Conservation (phyloP, 1,140 invertebrate species). For the Oedothorax gibbosus region DNA sequence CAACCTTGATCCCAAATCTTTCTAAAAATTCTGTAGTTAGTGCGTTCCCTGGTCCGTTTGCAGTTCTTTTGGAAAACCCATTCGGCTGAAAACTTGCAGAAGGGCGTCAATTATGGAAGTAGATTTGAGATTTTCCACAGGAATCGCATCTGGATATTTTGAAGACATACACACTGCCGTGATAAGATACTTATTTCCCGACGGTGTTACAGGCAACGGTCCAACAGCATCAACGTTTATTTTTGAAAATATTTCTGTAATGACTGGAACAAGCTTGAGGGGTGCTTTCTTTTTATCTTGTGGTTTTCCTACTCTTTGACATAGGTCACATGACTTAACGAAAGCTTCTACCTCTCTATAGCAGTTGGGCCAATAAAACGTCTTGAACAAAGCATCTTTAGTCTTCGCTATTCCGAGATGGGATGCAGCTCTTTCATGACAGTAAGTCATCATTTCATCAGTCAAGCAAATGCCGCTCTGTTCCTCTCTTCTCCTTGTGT, state of each 20-base stretch:
- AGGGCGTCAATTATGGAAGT: neutral
- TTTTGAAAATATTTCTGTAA: constrained; percentile 15
- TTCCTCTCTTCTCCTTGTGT: neutral
- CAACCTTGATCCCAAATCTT: neutral
- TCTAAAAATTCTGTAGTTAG: neutral
- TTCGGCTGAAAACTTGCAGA: constrained; percentile 10
- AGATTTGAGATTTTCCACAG: neutral
- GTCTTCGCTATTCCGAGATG: constrained; percentile 7
- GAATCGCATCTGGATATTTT: constrained; percentile 19
- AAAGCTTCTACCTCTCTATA: neutral
- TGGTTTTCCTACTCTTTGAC: neutral
- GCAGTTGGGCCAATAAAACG: constrained; percentile 4
- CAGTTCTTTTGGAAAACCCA: constrained; percentile 13
- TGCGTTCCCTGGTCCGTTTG: neutral
- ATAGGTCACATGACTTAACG: neutral
- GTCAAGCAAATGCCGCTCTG: neutral
- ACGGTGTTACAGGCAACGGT: neutral
- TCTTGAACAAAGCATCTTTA: neutral
- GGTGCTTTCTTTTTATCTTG: neutral
- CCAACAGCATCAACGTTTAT: neutral
- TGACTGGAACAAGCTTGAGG: constrained; percentile 7
- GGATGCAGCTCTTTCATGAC: neutral
- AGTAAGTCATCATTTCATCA: neutral
- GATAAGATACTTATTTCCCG: constrained; percentile 3
- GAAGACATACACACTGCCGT: neutral